Base-by-base conservation (phyloP, 2,113 vertebrate genomes). In the Aramus guarauna region DNA sequence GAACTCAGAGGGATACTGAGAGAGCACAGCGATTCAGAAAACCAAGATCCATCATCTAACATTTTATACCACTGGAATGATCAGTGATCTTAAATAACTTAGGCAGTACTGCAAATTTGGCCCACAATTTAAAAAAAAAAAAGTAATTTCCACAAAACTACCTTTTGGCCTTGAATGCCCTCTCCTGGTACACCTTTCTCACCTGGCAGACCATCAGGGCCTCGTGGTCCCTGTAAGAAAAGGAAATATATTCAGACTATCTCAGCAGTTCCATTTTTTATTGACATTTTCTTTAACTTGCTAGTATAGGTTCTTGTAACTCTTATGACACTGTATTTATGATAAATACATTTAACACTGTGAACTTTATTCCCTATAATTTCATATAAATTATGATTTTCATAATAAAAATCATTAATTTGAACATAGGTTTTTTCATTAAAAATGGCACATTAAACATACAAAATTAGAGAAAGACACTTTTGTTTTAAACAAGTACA, bases 161-260 rank as follows among this genome's bases (percentile, higher is more conserved):
- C 99, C 98, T 99, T 99, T 43, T 97, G 80, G 21, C 99, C 99
- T 92, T 97, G 98, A 64, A 98, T 94, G 76, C 99, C 98, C 96
- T 99, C 98, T 94, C 99, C 99, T 23, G 98, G 96, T 47, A 85
- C 79, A 19, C 99, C 99, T 77, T 78, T 98, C 83, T 98, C 94
- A 77, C 99, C 99, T 97, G 98, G 99, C 6, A 75, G 60, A 76
- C 99, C 99, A 45, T 94, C 73, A 36, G 97, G 96, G 67, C 99
- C 99, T 56, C 90, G 74, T 76, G 90, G 96, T 62, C 99, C 99
- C 99, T 99, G 41, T 69, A 89, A 62, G 27, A 53, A 71, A 88
- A 60, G 11, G 80, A 68, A 26, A n/a, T 8, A 85, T 6, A 18
- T 52, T 88, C 37, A 43, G 52, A 48, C 34, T 32, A 6, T 29